Percentiles rank a stretch among this genome's conserved stretches.
Conservation (phyloP, 2,113 vertebrate species). For the Aepyceros melampus region DNA sequence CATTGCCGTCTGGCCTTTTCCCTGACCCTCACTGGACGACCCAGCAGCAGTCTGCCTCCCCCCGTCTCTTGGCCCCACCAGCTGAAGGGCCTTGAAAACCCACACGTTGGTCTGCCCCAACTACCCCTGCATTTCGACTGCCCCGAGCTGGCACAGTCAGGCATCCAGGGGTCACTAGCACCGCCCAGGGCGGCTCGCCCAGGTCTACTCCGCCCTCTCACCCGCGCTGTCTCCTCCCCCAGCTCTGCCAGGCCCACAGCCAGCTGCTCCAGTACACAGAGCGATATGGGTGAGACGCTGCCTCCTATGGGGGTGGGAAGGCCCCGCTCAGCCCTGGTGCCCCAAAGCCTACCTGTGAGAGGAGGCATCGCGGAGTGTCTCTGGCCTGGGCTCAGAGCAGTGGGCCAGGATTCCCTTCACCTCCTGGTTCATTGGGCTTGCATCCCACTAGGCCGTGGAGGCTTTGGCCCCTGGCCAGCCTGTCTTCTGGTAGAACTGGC, state of each 20-base stretch:
- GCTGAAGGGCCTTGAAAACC: not conserved
- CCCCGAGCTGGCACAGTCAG: not conserved
- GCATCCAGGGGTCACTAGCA: not conserved
- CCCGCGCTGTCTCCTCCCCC: constrained; percentile 18
- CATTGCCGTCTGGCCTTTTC: not conserved
- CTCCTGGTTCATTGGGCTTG: accelerated
- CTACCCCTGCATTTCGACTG: not conserved
- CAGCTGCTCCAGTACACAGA: constrained; percentile 94
- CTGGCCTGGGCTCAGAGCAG: accelerated
- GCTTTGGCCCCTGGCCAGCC: not conserved
- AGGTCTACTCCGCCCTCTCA: not conserved
- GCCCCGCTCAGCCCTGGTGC: not conserved
- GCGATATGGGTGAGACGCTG: constrained; percentile 87
- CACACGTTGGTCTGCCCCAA: not conserved
- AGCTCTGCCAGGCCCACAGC: constrained; percentile 94
- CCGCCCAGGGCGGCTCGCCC: not conserved
- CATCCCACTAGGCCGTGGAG: not conserved
- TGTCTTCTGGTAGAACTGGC: not conserved
- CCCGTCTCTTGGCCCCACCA: not conserved
- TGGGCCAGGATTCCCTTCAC: accelerated
- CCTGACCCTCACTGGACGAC: not conserved
- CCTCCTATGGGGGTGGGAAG: accelerated
- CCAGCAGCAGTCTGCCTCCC: not conserved
- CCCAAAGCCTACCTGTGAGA: not conserved
- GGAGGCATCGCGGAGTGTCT: not conserved